A percentile compares a stretch with the other conserved stretches of the same genome.
Evolutionary conservation across 2,797 vertebrate genomes (phyloP).

Genomic region (Pipistrellus pygmaeus): DNA sequence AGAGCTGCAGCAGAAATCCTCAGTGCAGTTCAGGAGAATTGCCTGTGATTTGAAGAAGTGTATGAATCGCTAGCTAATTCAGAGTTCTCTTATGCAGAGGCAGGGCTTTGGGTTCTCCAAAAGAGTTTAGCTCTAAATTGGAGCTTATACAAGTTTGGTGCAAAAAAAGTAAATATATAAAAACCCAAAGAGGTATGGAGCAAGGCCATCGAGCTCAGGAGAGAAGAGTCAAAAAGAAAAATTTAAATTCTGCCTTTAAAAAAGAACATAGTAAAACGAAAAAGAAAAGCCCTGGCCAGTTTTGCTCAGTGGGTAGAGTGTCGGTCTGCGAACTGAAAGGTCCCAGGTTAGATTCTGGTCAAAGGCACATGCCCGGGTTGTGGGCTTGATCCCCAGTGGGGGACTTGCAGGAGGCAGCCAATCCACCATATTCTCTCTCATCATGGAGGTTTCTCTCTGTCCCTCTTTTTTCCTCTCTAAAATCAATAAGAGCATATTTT

Average conservation of each 20-base stretch:
- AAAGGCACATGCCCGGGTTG: too few relatives aligned
- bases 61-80: constrained; percentile 56
- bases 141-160: neutral
- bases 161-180: neutral
- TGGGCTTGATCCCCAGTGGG: too few relatives aligned
- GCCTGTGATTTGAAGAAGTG: constrained; percentile 44
- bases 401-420: too few relatives aligned
- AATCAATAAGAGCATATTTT: too few relatives aligned
- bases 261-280: neutral
- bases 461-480: too few relatives aligned
- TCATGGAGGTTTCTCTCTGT: too few relatives aligned
- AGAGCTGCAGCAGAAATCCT: constrained; percentile 41
- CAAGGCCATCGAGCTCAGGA: neutral
- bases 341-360: too few relatives aligned
- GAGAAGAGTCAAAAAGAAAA: neutral
- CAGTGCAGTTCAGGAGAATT: constrained; percentile 57
- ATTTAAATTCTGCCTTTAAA: neutral
- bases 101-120: constrained; percentile 27
- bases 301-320: too few relatives aligned
- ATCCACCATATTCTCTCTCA: too few relatives aligned
- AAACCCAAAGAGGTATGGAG: neutral
- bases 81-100: constrained; percentile 53
- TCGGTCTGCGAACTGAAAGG: too few relatives aligned
- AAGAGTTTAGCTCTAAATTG: constrained; percentile 46
- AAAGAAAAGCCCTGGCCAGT: neutral